Evolutionary conservation across 2,888 invertebrate species (phyloP), one percentile per base, ranked within the genome.

Genomic region (Orchesellides sinensis): DNA sequence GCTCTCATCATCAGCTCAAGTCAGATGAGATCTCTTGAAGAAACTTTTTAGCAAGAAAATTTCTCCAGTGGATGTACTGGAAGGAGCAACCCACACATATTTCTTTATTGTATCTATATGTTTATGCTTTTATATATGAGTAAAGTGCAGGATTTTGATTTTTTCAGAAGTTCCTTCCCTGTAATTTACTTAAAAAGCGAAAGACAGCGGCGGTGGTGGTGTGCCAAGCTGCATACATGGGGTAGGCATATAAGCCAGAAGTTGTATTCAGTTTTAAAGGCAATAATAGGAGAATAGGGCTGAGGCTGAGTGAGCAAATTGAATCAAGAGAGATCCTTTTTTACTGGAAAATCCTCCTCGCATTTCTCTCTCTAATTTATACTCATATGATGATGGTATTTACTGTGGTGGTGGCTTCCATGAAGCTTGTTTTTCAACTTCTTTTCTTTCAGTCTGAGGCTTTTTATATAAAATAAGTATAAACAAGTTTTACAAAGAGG

Each of bases 171-270:
- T 23, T n/a, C 25, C 54, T 19, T 54, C 54, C 54, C 25, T 54
- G 23, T 54, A 54, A 54, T 54, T n/a, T 54, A 54, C 54, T 54
- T 54, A 54, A 54, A 21, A 54, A 49, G 6, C 49, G 19, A 49
- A 21, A 49, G 19, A 17, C 54, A 54, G 25, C 17, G 25, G 8
- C 12, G 5, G 25, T 23, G 1, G 25, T 2, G 19, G 49, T 17
- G 1, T 54, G 19, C 14, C 23, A 25, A 25, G 10, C 54, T 1
- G 3, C 10, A 14, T n/a, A 49, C 49, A n/a, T n/a, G n/a, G n/a
- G n/a, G n/a, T n/a, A n/a, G n/a, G n/a, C n/a, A n/a, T n/a, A n/a
- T n/a, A n/a, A n/a, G n/a, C 40, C 4, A 8, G n/a, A 40, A 40
- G n/a, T 40, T 2, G n/a, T 14, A 40, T n/a, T n/a, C 1, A 40